These are phyloP conservation scores for Crocidura indochinensis DNA, from an alignment of 2,797 vertebrate species.

Conservation along the genomic window DNA sequence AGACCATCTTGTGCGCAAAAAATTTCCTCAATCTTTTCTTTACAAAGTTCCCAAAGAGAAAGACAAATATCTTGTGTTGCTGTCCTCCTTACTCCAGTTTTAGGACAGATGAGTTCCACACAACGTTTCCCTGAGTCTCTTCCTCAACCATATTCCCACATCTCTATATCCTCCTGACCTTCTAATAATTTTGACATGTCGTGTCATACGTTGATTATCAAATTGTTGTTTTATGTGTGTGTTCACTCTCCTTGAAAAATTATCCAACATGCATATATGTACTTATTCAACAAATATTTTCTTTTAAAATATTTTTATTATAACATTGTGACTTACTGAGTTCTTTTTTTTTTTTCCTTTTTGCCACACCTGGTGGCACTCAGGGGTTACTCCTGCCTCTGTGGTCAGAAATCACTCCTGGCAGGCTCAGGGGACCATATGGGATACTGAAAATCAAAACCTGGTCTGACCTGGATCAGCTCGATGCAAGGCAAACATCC, in stretches of 20 bases:
- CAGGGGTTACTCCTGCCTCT: too few species aligned
- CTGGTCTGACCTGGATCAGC: too few species aligned
- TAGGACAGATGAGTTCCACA: background rate
- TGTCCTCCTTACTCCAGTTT: background rate
- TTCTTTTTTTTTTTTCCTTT: too few species aligned
- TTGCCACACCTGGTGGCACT: too few species aligned
- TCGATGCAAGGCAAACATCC: too few species aligned
- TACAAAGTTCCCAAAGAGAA: background rate
- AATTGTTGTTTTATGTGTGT: background rate
- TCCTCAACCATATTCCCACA: background rate
- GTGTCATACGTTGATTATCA: too few species aligned
- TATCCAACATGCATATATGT: background rate
- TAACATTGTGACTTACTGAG: too few species aligned
- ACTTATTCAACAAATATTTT: background rate
- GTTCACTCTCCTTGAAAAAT: background rate
- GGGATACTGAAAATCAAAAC: too few species aligned
- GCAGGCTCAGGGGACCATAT: too few species aligned
- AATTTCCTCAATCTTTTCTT: background rate
- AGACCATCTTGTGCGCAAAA: rapidly evolving
- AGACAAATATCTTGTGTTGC: background rate
- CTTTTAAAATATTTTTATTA: background rate
- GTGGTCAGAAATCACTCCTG: too few species aligned
- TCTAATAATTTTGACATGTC: background rate
- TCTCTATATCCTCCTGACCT: background rate
- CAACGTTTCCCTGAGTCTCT: background rate